Base-by-base conservation (phyloP, 30 jellyfish, hydroid and myxozoan species). In the Turritopsis dohrnii region DNA sequence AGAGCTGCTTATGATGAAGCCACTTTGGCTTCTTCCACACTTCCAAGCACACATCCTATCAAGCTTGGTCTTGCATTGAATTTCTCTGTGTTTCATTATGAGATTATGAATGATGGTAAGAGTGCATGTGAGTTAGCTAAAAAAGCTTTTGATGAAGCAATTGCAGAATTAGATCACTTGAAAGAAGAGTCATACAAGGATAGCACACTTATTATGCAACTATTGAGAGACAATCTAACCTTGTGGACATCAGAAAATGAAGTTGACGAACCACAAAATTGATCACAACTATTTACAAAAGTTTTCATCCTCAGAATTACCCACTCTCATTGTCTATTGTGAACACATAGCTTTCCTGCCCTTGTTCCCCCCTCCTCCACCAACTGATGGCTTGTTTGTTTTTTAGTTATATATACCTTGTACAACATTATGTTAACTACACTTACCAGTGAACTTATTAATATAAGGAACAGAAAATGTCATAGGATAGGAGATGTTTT, bases 181-280 rank as follows among this genome's bases (percentile, higher is more conserved):
- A 84, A 89, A 74, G 99, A 94, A 85, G 99, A 94, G 17, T 71
- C 97, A 16, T 89, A 89, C 96, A 94, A 94, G 87, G 99, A 94
- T 84, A 94, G 99, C 93, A 94, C 99, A 18, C 81, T 94, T 82
- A 94, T 94, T 83, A 89, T 94, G 97, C 99, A 94, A 84, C 96
- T 94, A 22, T 90, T 94, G 8, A 79, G 99, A 29, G 99, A 94
- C 89, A 94, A 94, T 89, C 95, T 94, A 25, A 87, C 99, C 53
- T 81, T 93, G 88, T 93, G 98, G 98, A 93, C 98, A 52, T 84
- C 96, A 18, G 98, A 93, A 29, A 74, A 28, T 21, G 94, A 87
- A 16, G 82, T 54, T 19, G 75, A 83, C 27, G 90, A 84, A 19
- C 89, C 60, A 41, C 60, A 5, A 13, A 13, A 3, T n/a, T n/a